A percentile compares a stretch with the other conserved stretches of the same genome.
Evolutionary conservation across 2,888 invertebrate genomes (phyloP).

Genomic region (Xanthostigma xanthostigma): DNA sequence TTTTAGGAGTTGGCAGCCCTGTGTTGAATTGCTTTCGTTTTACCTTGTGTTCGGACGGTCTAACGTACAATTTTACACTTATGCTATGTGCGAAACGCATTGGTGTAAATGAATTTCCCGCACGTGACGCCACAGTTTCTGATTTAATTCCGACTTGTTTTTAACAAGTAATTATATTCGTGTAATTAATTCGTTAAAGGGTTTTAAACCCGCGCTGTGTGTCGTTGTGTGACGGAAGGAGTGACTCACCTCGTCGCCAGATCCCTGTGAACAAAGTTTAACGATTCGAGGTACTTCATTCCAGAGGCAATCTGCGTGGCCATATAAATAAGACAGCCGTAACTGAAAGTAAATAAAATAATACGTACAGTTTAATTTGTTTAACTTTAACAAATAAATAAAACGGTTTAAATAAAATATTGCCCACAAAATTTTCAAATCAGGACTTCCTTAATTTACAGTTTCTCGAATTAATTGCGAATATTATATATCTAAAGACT

Average conservation of each 20-base stretch:
- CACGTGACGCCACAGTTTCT: too few species aligned
- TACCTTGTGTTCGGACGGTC: too few species aligned
- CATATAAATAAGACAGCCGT: slow-evolving; percentile 73
- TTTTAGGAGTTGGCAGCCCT: too few species aligned
- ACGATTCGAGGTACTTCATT: slow-evolving; percentile 78
- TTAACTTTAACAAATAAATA: not conserved
- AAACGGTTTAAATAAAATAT: not conserved
- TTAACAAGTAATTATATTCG: not conserved
- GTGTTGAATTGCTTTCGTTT: too few species aligned
- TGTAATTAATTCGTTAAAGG: slow-evolving; percentile 1
- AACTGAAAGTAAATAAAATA: slow-evolving; percentile 39
- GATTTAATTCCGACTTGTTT: not conserved
- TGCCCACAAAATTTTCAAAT: not conserved
- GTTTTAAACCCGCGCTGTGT: not conserved
- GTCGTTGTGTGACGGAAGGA: slow-evolving; percentile 1
- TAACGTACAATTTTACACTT: too few species aligned
- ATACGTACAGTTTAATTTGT: slow-evolving; percentile 5
- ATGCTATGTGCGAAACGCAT: not conserved
- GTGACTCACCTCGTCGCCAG: slow-evolving; percentile 58
- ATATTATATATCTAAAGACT: not conserved
- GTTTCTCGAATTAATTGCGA: not conserved
- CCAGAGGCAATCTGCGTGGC: slow-evolving; percentile 79
- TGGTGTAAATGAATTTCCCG: not conserved
- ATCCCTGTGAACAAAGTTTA: slow-evolving; percentile 75
- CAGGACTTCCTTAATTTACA: not conserved